Evolutionary conservation across 2,113 vertebrate species (phyloP), one percentile per base, ranked within the genome.

Genomic region (Periophthalmus modestus): DNA sequence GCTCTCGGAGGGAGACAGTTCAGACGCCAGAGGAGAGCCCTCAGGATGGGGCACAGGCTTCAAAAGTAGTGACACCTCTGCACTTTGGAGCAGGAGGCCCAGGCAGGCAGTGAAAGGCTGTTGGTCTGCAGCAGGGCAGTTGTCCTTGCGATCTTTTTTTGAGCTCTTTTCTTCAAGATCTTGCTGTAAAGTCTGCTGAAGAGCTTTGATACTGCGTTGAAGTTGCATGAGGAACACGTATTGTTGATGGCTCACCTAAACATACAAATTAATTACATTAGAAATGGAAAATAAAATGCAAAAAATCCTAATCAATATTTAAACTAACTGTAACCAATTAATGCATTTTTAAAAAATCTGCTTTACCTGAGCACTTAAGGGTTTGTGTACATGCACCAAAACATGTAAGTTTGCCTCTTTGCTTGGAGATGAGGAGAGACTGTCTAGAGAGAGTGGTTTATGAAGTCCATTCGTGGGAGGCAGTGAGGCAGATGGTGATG

Each of bases 201-300:
- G 94, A 18, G 94, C 77, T 69, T 95, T 92, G 71, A 99, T 92
- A 54, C 96, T 96, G 33, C 96, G 95, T 66, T 98, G 97, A 18
- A 99, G 95, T 55, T 93, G 91, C 73, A 98, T 93, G 84, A 99
- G 91, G 65, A 98, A 96, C 39, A 98, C 73, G 66, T 96, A 98
- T 87, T 99, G 98, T 82, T 95, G 93, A 90, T 99, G 98, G 92
- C 96, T 98, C 87, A 98, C 94, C 91, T 92, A 72, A 21, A 73
- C 28, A 72, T 68, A 62, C 1, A 62, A 74, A 74, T 43, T 9
- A 74, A 75, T 43, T 9, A 43, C 7, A 43, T 43, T 65, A 19
- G 28, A 55, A 18, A 43, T 65, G 62, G 3, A 18, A 65, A 65
- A n/a, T 21, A 39, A 65, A 65, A 28, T 28, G 57, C 23, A 28